phyloP scores from a whole-genome alignment of 2,888 invertebrate species.

The Phoronis australis region DNA sequence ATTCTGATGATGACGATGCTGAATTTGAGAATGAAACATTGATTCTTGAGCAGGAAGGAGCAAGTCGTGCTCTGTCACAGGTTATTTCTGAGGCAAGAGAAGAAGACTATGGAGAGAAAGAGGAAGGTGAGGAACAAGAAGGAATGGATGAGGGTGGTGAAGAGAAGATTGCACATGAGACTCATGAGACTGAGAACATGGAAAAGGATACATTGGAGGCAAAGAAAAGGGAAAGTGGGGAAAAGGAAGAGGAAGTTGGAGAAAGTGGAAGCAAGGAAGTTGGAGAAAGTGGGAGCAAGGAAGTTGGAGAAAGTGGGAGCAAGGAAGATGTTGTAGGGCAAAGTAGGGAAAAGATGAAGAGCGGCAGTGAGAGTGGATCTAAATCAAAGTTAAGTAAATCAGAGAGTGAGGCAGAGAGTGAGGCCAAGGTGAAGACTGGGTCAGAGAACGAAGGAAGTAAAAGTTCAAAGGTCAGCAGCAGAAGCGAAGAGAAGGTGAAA shows the following conservation, averaged over 20 bases:
- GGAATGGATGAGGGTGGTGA: slow-evolving; percentile 3
- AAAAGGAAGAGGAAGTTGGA: slow-evolving; percentile 4
- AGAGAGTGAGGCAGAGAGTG: slow-evolving; percentile 14
- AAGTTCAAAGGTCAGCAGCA: slow-evolving; percentile 4
- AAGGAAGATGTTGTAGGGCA: no score
- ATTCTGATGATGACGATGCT: no score
- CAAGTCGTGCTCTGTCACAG: no score
- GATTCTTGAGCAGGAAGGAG: no score
- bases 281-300: slow-evolving; percentile 10
- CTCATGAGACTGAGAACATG: slow-evolving; percentile 13
- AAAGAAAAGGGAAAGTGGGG: slow-evolving; percentile 10
- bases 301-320: slow-evolving; percentile 19
- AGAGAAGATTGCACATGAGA: background rate
- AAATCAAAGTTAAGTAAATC: no score
- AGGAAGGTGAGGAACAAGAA: slow-evolving; percentile 12
- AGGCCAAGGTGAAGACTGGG: slow-evolving; percentile 5
- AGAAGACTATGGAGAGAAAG: no score
- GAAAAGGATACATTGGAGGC: slow-evolving; percentile 13
- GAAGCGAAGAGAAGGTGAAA: slow-evolving; percentile 1
- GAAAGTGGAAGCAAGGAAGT: slow-evolving; percentile 8
- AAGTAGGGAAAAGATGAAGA: no score
- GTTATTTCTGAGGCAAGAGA: no score
- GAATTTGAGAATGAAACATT: no score
- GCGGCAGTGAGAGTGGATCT: no score
- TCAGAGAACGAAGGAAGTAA: slow-evolving; percentile 10